A percentile compares a stretch with the other conserved stretches of the same genome.
Conservation (phyloP, 1,140 invertebrate genomes). For the Cylas formicarius region DNA sequence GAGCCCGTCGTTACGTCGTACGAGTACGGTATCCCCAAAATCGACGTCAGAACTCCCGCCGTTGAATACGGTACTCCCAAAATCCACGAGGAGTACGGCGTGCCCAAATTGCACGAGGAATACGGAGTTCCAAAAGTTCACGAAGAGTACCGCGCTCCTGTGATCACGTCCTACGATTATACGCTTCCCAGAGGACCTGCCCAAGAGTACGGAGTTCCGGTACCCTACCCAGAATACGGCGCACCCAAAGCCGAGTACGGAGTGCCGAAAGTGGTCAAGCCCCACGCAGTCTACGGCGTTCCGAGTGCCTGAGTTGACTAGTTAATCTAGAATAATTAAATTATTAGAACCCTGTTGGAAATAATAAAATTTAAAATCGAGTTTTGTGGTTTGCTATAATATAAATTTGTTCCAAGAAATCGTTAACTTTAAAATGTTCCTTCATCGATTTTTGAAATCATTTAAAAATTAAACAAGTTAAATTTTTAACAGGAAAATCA, state of each 20-base stretch:
- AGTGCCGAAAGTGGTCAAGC: conserved; percentile 6
- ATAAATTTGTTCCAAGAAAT: too few species aligned
- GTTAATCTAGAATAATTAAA: too few species aligned
- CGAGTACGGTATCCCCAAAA: not conserved
- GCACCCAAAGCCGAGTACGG: conserved; percentile 5
- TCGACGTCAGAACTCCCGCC: not conserved
- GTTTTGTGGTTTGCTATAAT: too few species aligned
- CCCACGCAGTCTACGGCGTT: conserved; percentile 13
- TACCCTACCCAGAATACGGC: not conserved
- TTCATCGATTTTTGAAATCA: too few species aligned
- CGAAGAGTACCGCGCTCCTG: conserved; percentile 4
- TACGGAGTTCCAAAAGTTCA: conserved; percentile 7
- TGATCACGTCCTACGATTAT: conserved; percentile 9
- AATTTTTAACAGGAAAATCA: too few species aligned
- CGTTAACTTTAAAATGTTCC: too few species aligned
- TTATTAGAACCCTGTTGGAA: too few species aligned
- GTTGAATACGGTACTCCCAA: too few species aligned
- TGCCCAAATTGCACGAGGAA: conserved; percentile 10
- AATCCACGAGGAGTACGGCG: conserved; percentile 10
- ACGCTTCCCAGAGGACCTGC: not conserved
- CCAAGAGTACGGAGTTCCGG: conserved; percentile 8
- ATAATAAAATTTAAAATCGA: too few species aligned
- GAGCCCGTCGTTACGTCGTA: not conserved
- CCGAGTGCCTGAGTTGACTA: too few species aligned
- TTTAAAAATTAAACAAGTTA: too few species aligned